A percentile compares a stretch with the other conserved stretches of the same genome.
phyloP scores from a whole-genome alignment of 2,888 invertebrate genomes.

The Hirtodrosophila confusa region DNA sequence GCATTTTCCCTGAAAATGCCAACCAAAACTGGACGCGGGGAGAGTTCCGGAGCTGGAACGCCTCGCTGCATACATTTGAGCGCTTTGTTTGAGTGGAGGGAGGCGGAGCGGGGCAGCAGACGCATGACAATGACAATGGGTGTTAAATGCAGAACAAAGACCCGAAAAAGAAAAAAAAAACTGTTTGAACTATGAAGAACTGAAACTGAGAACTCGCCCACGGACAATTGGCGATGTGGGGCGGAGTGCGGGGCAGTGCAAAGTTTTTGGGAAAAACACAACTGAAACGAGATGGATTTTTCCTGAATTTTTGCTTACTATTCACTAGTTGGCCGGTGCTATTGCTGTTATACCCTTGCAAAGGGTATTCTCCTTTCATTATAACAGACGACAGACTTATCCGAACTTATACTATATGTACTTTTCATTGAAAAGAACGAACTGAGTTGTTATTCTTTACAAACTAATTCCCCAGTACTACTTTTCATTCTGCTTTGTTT shows the following conservation, averaged over 20 bases:
- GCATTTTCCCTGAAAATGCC: constrained; percentile 12
- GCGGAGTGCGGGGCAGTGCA: no score
- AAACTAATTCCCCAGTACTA: no score
- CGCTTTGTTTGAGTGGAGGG: constrained; percentile 13
- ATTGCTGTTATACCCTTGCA: no score
- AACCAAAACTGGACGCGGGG: not conserved
- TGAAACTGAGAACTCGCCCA: constrained; percentile 8
- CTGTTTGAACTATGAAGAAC: not conserved
- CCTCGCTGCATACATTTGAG: constrained; percentile 46
- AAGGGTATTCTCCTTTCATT: no score
- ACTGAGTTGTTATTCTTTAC: no score
- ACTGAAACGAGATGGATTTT: no score
- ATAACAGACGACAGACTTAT: no score
- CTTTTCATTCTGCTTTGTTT: no score
- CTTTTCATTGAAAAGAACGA: no score
- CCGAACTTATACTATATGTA: no score
- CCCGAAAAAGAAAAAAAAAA: not conserved
- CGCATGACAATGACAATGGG: constrained; percentile 32
- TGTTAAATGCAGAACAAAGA: constrained; percentile 16
- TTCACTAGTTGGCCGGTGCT: no score
- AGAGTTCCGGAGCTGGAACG: constrained; percentile 10
- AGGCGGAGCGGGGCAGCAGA: not conserved
- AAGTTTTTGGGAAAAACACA: constrained; percentile 6
- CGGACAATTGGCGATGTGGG: constrained; percentile 13
- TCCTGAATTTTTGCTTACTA: no score